Evolutionary conservation across 2,888 invertebrate genomes (phyloP), one percentile per base, ranked within the genome.

Genomic region (Zygaena filipendulae): DNA sequence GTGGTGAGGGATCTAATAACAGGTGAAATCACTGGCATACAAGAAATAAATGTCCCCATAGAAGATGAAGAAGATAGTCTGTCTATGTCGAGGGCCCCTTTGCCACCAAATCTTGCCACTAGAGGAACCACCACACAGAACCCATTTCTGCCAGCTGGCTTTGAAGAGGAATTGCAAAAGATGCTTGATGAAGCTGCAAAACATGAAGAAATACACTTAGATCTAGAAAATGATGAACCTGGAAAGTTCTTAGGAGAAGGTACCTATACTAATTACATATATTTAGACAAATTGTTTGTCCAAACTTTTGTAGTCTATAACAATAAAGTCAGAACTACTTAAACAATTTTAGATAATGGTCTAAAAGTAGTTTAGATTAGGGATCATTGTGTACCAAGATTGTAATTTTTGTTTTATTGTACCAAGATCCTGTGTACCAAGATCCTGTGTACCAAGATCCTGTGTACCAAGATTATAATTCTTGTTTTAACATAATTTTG

Each of bases 141-240:
- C 52, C 94, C 93, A 1, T 96, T 96, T 59, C 86, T 92, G 83
- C 95, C 95, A 1, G 95, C 92, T 24, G 91, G 92, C 2, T 90
- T 92, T 57, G 82, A 86, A 37, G 74, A 84, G 25, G 81, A 84
- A 30, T 42, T 77, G 1, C 67, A 71, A 10, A 75, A 79, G 40
- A 63, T 82, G 33, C 52, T 77, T 9, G 56, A 69, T 25, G 56
- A 62, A 23, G 58, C 61, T 3, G 40, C 68, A 2, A 54, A 60
- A 12, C 46, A 58, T 35, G 60, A 55, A 11, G 64, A 71, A 25
- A 63, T 79, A 14, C 59, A 64, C 35, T 60, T 82, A 26, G 77
- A 74, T 38, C 28, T 68, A 16, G 64, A 68, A 7, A 61, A 59
- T 51, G 58, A 69, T 41, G 68, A 64, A 29, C 60, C 62, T 25